Evolutionary conservation across 2,113 vertebrate species (phyloP).

Genomic region (Nipponia nippon): DNA sequence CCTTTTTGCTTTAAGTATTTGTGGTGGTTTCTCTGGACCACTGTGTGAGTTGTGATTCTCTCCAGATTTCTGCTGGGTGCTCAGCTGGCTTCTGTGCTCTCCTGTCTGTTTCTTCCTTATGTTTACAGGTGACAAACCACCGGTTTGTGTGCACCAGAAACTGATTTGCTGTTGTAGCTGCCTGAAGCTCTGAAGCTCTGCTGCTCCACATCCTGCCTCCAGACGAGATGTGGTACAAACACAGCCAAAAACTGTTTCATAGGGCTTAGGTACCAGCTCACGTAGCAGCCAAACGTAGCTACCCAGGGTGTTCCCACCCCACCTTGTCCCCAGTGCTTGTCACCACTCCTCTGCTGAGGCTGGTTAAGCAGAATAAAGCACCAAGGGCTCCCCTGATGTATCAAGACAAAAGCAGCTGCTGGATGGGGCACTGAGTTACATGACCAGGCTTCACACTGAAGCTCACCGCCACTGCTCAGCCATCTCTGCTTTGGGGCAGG

Average conservation of each 20-base stretch:
- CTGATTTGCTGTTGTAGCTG: neutral
- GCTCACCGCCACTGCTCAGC: neutral
- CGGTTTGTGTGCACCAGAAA: neutral
- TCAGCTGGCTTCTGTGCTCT: neutral
- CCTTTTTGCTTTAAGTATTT: neutral
- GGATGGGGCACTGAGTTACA: rapidly evolving
- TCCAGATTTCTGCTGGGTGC: neutral
- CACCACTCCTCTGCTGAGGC: neutral
- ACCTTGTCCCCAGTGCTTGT: neutral
- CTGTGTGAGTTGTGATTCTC: neutral
- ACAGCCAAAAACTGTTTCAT: neutral
- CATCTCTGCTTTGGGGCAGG: neutral
- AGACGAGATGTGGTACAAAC: neutral
- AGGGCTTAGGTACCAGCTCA: neutral
- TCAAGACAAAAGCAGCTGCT: neutral
- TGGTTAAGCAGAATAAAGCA: neutral
- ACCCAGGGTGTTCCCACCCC: neutral
- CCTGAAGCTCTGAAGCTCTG: neutral
- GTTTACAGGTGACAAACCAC: neutral
- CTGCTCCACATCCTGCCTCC: neutral
- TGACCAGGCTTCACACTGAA: neutral
- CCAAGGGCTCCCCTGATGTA: neutral
- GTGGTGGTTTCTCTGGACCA: neutral
- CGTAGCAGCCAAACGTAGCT: neutral
- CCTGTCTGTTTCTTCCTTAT: neutral